Conservation (phyloP, 2,888 invertebrate species). For the Dermolepida albohirtum region DNA sequence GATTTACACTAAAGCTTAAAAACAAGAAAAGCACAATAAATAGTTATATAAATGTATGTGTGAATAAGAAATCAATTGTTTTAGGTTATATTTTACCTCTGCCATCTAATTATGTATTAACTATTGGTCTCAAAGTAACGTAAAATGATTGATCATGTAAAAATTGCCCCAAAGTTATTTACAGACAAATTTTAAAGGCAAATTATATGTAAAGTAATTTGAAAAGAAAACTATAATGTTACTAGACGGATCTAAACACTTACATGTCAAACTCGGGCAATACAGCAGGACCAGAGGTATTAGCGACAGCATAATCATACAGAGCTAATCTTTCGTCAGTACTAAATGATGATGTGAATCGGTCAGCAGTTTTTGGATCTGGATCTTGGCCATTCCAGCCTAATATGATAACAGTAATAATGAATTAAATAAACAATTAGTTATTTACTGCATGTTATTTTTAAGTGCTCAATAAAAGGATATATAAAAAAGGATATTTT, state of each 20-base stretch:
- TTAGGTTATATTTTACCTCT: too few relatives aligned
- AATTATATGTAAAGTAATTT: too few relatives aligned
- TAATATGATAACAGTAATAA: constrained; percentile 49
- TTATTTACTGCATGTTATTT: not conserved
- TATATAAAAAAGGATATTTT: constrained; percentile 57
- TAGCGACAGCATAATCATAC: constrained; percentile 67
- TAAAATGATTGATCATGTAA: too few relatives aligned
- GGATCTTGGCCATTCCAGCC: constrained; percentile 62
- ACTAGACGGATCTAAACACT: constrained; percentile 46
- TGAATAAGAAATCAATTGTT: too few relatives aligned
- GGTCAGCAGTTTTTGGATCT: constrained; percentile 62
- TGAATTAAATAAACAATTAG: constrained; percentile 25
- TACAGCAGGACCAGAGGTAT: constrained; percentile 56
- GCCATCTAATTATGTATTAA: too few relatives aligned
- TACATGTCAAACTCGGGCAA: constrained; percentile 62
- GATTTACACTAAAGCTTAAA: constrained; percentile 45
- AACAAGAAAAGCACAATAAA: not conserved
- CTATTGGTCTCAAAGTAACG: too few relatives aligned
- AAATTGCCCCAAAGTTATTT: too few relatives aligned
- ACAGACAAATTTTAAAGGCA: too few relatives aligned
- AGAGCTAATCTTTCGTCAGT: constrained; percentile 70
- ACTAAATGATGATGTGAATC: constrained; percentile 65
- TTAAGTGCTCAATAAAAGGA: constrained; percentile 52
- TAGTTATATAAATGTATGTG: too few relatives aligned
- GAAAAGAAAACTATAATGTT: too few relatives aligned